A percentile compares a stretch with the other conserved stretches of the same genome.
Evolutionary conservation across 2,113 vertebrate species (phyloP).

Genomic region (Tupaia chinensis): DNA sequence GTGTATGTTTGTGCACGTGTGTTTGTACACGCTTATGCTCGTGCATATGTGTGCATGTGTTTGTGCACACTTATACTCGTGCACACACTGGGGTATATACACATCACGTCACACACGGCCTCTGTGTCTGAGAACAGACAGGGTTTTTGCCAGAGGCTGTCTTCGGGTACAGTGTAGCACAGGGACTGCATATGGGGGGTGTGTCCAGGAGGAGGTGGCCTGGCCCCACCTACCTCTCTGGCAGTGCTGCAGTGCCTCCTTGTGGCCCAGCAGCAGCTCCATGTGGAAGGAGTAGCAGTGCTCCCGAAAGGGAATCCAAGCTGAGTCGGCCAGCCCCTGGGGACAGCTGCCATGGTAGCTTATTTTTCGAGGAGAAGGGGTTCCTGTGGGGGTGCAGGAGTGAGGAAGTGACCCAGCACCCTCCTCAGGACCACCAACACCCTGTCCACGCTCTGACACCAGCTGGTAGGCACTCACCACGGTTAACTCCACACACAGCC

Average conservation of each 20-base stretch:
- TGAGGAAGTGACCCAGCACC: not conserved
- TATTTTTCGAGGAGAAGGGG: conserved; percentile 87
- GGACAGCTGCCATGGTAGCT: conserved; percentile 93
- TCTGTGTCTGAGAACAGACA: not conserved
- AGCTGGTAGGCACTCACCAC: conserved; percentile 79
- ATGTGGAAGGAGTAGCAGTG: conserved; percentile 97
- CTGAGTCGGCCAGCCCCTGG: conserved; percentile 89
- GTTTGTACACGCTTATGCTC: too few relatives aligned
- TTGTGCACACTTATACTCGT: not conserved
- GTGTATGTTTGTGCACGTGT: too few relatives aligned
- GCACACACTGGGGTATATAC: not conserved
- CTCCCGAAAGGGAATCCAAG: conserved; percentile 96
- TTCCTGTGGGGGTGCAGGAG: conserved; percentile 76
- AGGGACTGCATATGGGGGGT: not conserved
- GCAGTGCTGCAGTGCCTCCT: conserved; percentile 93
- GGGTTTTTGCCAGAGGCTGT: not conserved
- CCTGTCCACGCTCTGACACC: not conserved
- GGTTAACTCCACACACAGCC: conserved; percentile 91
- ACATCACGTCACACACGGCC: not conserved
- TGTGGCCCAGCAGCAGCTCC: conserved; percentile 91
- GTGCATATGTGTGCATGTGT: accelerated
- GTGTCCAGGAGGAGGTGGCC: not conserved
- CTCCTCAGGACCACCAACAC: accelerated
- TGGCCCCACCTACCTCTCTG: conserved; percentile 89
- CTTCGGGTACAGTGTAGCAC: accelerated